A percentile compares a stretch with the other conserved stretches of the same genome.
These are phyloP conservation scores for Porites lobata DNA, from an alignment of 92 coral and sea anemone genomes.

Conservation along the genomic window DNA sequence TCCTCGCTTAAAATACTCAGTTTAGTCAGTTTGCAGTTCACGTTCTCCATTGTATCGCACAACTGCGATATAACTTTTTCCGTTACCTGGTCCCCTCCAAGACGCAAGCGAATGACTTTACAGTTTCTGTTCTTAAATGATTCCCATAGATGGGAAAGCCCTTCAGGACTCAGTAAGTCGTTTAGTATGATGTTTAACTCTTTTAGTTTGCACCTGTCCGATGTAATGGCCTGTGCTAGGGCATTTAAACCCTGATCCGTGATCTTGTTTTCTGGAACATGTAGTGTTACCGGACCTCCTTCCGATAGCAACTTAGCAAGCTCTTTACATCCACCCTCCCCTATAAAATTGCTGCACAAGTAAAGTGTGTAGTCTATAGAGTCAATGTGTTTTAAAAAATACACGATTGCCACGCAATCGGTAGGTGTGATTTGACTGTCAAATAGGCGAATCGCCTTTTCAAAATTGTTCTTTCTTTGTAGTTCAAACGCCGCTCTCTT, in stretches of 20 bases:
- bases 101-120: conserved; percentile 32
- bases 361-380: conserved; percentile 16
- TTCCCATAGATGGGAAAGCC: conserved; percentile 15
- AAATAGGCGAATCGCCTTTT: not conserved
- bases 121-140: conserved; percentile 38
- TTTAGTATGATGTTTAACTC: conserved; percentile 20
- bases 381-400: conserved; percentile 40
- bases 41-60: conserved; percentile 41
- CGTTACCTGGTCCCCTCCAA: not conserved
- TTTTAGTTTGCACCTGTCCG: conserved; percentile 43
- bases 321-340: conserved; percentile 48
- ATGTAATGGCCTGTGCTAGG: conserved; percentile 11
- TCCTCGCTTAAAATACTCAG: conserved; percentile 2
- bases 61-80: conserved; percentile 9
- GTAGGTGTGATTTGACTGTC: conserved; percentile 33
- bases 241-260: conserved; percentile 43
- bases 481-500: conserved; percentile 44
- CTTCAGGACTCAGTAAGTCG: conserved; percentile 30
- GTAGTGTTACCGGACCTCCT: conserved; percentile 45
- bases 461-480: conserved; percentile 2
- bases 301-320: conserved; percentile 28
- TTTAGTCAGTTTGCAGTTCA: conserved; percentile 19
- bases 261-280: not conserved
- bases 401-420: conserved; percentile 57
- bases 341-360: conserved; percentile 25